phyloP scores from a whole-genome alignment of 2,113 vertebrate species.

The Triplophysa siluroides region DNA sequence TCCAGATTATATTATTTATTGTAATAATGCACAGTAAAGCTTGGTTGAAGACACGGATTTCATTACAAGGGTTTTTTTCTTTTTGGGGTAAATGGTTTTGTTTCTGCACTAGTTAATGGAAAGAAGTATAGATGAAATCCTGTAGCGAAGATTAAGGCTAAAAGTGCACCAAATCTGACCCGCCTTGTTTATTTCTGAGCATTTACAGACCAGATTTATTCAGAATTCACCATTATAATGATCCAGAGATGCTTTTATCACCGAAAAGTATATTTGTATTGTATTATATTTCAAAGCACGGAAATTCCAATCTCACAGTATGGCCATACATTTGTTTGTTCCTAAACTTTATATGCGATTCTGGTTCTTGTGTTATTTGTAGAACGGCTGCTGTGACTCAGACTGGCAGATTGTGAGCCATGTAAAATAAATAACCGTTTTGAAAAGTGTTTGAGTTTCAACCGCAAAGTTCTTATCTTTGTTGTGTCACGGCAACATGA shows the following conservation, averaged over 20 bases:
- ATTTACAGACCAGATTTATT: background rate
- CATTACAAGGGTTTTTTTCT: background rate
- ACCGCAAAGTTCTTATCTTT: background rate
- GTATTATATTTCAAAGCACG: too few species aligned
- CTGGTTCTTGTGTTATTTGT: background rate
- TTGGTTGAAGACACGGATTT: too few species aligned
- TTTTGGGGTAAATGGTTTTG: background rate
- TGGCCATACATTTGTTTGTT: background rate
- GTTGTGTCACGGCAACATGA: background rate
- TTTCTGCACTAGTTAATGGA: background rate
- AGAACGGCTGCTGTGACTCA: background rate
- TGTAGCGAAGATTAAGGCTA: background rate
- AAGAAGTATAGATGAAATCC: background rate
- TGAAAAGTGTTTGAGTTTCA: background rate
- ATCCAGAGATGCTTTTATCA: background rate
- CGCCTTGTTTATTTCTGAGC: background rate
- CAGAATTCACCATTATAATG: background rate
- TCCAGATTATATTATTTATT: background rate
- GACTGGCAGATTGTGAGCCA: background rate
- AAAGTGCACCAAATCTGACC: background rate
- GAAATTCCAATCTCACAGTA: background rate
- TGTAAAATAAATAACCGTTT: background rate
- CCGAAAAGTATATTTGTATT: background rate
- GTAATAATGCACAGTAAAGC: background rate
- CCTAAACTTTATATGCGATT: background rate